Percentiles rank a stretch among this genome's conserved stretches.
Conservation (phyloP, 2,888 invertebrate species). For the Lasioglossum pauxillum region DNA sequence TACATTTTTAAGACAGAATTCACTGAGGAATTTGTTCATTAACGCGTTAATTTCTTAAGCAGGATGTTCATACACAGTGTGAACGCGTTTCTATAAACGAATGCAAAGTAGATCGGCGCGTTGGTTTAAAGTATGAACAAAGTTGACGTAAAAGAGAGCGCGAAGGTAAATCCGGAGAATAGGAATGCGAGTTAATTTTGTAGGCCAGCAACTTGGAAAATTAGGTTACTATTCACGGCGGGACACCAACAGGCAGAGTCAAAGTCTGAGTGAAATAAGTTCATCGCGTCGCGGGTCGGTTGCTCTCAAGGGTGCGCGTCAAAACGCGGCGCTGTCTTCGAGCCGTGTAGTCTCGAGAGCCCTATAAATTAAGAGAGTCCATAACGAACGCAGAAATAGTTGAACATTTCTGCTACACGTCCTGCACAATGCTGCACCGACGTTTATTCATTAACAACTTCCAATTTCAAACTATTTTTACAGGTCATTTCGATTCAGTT, state of each 20-base stretch:
- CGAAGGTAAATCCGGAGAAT: not conserved
- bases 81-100: not conserved
- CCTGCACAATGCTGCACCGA: not conserved
- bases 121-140: not conserved
- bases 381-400: not conserved
- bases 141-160: not conserved
- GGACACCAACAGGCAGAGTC: not conserved
- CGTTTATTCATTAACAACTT: not conserved
- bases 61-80: not conserved
- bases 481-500: not conserved
- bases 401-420: not conserved
- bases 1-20: not conserved
- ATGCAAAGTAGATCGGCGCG: not conserved
- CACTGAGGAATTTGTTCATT: no score
- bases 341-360: slow-evolving; percentile 8
- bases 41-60: not conserved
- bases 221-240: not conserved
- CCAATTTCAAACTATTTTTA: not conserved
- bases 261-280: slow-evolving; percentile 14
- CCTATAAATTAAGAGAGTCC: slow-evolving; percentile 1
- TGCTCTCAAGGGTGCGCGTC: slow-evolving; percentile 12
- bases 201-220: slow-evolving; percentile 15
- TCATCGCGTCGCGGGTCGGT: slow-evolving; percentile 3
- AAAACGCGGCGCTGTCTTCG: slow-evolving; percentile 12
- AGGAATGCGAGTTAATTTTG: slow-evolving; percentile 1